phyloP scores from a whole-genome alignment of 2,888 invertebrate species.

The Pandemis cinnamomeana region DNA sequence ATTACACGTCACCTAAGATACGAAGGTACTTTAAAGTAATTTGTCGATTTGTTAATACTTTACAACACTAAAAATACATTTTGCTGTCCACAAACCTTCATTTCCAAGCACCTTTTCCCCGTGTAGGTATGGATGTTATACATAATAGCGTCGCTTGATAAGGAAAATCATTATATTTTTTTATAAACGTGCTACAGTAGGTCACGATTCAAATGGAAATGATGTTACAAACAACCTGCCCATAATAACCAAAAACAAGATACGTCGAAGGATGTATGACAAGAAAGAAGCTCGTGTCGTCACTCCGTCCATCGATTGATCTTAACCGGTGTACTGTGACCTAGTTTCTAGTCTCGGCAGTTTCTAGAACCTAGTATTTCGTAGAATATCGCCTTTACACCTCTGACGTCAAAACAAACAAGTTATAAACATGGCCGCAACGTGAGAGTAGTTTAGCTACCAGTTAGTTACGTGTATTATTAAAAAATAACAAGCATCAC shows the following conservation, averaged over 20 bases:
- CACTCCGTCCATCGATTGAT: constrained; percentile 55
- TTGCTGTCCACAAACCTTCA: background rate
- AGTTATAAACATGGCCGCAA: background rate
- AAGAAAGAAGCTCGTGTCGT: constrained; percentile 17
- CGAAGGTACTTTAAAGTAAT: background rate
- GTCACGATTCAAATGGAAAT: background rate
- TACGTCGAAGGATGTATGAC: constrained; percentile 4
- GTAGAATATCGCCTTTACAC: constrained; percentile 3
- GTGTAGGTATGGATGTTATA: too few species aligned
- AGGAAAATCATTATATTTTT: background rate
- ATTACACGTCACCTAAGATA: background rate
- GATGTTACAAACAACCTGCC: background rate
- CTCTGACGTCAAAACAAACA: background rate
- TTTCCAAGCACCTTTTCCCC: background rate
- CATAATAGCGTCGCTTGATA: background rate
- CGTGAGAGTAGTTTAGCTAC: background rate
- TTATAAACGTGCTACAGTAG: background rate
- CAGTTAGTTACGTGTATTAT: too few species aligned
- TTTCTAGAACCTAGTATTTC: constrained; percentile 34
- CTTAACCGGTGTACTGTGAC: constrained; percentile 56
- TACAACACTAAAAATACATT: background rate
- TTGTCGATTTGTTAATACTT: background rate
- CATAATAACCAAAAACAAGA: background rate
- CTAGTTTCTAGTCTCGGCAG: constrained; percentile 45
- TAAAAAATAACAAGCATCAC: too few species aligned